Evolutionary conservation across 2,113 vertebrate species (phyloP), one percentile per base, ranked within the genome.

Genomic region (Phocoena phocoena): DNA sequence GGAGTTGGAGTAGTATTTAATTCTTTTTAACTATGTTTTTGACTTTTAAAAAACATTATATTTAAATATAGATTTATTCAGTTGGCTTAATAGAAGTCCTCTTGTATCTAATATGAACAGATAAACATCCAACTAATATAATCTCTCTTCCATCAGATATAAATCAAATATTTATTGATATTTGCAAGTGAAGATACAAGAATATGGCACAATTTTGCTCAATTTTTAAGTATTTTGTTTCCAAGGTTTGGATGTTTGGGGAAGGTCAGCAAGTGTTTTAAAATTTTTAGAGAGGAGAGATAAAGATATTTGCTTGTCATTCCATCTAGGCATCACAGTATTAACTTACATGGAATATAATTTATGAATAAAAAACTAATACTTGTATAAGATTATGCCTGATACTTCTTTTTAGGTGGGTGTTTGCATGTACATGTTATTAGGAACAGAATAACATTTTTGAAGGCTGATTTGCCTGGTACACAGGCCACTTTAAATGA

Each of bases 121-220:
- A 60, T 93, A 86, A 88, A 73, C 67, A 88, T 74, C 76, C 47
- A 88, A 47, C 28, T 77, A 70, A 55, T 55, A 3, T 12, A 62
- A 38, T 92, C 41, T 89, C 41, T 95, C 38, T 87, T 80, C 26
- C n/a, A 55, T 87, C 55, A 62, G 36, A 26, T 94, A 36, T 65
- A 90, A 85, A n/a, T 67, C 4, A 94, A 47, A 25, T 84, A 63
- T 95, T 90, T 95, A 67, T 73, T 76, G 62, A 65, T 55, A 93
- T 58, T 94, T 94, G 6, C 26, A 47, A 80, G 12, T 88, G 50
- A 81, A 76, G 91, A 36, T 68, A 50, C 13, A 92, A 70, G 67
- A 31, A 31, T 44, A 44, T 68, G 80, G 13, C 38, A 95, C 26
- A 81, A 2, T 95, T 93, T 93, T 91, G 70, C 65, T 96, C 41